These are phyloP conservation scores for Danaus melanippus DNA, from an alignment of 1,140 invertebrate genomes.

Conservation along the genomic window DNA sequence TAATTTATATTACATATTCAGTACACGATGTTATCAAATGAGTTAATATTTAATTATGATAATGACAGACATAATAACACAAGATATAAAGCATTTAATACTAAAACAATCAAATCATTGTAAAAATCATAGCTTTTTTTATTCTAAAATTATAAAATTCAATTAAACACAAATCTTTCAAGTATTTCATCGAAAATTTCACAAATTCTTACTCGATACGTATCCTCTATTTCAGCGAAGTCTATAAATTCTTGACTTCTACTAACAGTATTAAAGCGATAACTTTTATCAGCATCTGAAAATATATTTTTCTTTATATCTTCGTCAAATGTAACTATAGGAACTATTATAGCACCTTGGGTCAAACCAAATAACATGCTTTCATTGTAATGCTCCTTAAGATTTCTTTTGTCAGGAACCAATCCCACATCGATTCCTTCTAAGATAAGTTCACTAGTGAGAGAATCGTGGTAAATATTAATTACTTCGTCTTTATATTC, in stretches of 20 bases:
- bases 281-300: conserved; percentile 43
- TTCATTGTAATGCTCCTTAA: conserved; percentile 51
- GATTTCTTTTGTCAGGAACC: conserved; percentile 39
- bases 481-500: conserved; percentile 46
- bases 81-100: no score
- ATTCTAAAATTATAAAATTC: no score
- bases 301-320: conserved; percentile 48
- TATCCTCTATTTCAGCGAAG: conserved; percentile 46
- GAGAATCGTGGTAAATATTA: conserved; percentile 58
- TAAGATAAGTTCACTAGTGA: conserved; percentile 52
- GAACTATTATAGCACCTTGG: conserved; percentile 68
- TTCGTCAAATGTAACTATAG: conserved; percentile 52
- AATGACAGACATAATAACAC: no score
- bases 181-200: conserved; percentile 70
- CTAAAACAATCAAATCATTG: no score
- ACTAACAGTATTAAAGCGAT: conserved; percentile 53
- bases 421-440: conserved; percentile 40
- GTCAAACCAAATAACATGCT: conserved; percentile 66
- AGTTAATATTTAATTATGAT: no score
- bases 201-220: conserved; percentile 49
- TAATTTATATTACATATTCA: no score
- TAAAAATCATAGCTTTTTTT: no score
- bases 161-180: conserved; percentile 51
- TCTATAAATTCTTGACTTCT: conserved; percentile 64
- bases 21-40: no score